Evolutionary conservation across 2,113 vertebrate species (phyloP), one percentile per base, ranked within the genome.

Genomic region (Brachypodius melanocephalos): DNA sequence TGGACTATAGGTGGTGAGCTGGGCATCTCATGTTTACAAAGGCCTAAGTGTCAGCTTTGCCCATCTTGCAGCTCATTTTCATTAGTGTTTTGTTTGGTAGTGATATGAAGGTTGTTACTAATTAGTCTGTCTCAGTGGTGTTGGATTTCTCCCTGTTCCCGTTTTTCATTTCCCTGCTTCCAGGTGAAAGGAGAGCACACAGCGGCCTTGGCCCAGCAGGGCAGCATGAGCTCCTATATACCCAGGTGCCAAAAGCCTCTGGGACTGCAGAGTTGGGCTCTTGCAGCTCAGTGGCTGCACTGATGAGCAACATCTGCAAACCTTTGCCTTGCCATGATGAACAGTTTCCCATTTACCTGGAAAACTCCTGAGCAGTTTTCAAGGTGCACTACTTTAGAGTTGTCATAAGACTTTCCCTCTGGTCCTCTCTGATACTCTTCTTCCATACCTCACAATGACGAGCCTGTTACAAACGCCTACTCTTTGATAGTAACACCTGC

Each of bases 191-290:
- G 31, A 31, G 31, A 17, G 21, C 40, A 22, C 40, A 16, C 3
- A 3, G 19, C 19, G 32, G 19, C 42, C 20, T 65, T 36, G 22
- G 19, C 65, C 17, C 34, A 74, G 32, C 86, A 73, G 36, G 26
- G 19, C 19, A n/a, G 10, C 1, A 2, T 8, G 14, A 51, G 6
- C 28, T 54, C 32, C 28, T 22, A 2, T 0, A 0, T 3, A 10
- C 46, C n/a, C 28, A 17, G 31, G 22, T 63, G 17, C 72, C 67
- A 66, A 38, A 40, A 14, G 8, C 57, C 38, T 72, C 38, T 43
- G 6, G 32, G 57, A 31, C 21, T 29, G 25, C 2, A 34, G n/a
- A 28, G 7, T 0, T 4, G 2, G 24, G 29, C 43, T 72, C 79
- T 34, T 31, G 10, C 34, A 71, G 8, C 49, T 74, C 10, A 29